Base-by-base conservation (phyloP, 2,113 vertebrate species). In the Mustelus asterias region DNA sequence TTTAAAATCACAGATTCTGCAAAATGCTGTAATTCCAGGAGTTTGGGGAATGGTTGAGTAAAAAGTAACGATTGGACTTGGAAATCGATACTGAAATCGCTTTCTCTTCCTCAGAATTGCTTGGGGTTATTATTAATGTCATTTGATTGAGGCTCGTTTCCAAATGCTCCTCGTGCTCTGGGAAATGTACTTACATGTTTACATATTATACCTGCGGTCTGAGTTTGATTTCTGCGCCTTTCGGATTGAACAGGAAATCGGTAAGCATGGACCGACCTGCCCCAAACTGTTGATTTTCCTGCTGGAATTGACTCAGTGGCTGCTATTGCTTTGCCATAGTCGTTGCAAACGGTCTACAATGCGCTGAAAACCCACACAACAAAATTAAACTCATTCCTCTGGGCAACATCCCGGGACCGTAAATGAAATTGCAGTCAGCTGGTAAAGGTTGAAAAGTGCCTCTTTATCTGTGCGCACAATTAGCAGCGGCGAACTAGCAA, bases 391-490 rank as follows among this genome's bases (percentile, higher is more conserved):
- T 26, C 29, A 72, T 29, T 54, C 41, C 94, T 72, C 94, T 33
- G 11, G 41, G 6, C 41, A 72, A 70, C 65, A 76, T 95, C 72
- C 37, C 13, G 41, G 41, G 69, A 4, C 70, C 29, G 24, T 95
- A 67, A 95, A 95, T 72, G 41, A 76, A 72, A 95, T 72, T 95
- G 41, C 94, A 72, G 94, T 95, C 69, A 72, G 44, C 72, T 54
- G 67, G 41, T 33, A 95, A 76, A 65, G 16, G n/a, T n/a, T 93
- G 60, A 65, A 93, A 95, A 72, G n/a, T 41, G 14, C 48, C 69
- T 72, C 18, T 95, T 72, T 54, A 29, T 72, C 88, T 96, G 96
- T 96, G 96, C 96, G 96, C 95, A 54, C 48, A 54, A 54, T 54
- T 54, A 54, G 5, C 83, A 96, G 70, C 69, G 90, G 9, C 58